phyloP scores from a whole-genome alignment of 2,797 vertebrate species.

The Eurystomus glaucurus region DNA sequence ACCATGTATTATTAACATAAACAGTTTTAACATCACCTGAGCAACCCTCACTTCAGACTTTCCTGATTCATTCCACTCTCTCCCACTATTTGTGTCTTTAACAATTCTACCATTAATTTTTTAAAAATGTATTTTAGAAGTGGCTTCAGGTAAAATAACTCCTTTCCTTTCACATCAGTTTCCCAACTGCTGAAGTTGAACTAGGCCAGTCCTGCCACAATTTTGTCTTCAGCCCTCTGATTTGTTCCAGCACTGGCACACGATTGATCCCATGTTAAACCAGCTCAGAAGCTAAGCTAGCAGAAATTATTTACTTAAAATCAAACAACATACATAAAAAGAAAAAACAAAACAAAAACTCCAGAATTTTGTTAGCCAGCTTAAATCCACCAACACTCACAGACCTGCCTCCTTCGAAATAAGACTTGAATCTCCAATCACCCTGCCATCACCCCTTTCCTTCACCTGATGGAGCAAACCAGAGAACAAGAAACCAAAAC shows the following conservation, averaged over 20 bases:
- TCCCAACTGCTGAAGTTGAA: not conserved
- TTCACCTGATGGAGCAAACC: not conserved
- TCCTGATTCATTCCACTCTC: not conserved
- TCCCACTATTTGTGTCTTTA: not conserved
- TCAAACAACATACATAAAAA: not conserved
- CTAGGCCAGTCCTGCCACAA: not conserved
- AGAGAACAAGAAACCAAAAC: not conserved
- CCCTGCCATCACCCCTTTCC: not conserved
- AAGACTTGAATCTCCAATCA: not conserved
- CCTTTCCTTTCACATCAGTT: not conserved
- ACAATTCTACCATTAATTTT: not conserved
- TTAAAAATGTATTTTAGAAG: not conserved
- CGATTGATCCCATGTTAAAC: not conserved
- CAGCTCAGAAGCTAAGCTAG: conserved; percentile 7
- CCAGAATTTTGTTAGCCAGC: not conserved
- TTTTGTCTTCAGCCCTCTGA: not conserved
- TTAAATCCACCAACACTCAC: not conserved
- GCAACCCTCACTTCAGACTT: not conserved
- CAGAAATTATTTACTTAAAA: not conserved
- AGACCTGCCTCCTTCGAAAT: not conserved
- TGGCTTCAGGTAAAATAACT: not conserved
- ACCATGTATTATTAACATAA: not conserved
- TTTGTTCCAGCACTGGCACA: not conserved
- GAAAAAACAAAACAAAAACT: not conserved
- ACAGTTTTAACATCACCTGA: not conserved